Conservation (phyloP, 2,113 vertebrate genomes). For the Corydoras maculifer region DNA sequence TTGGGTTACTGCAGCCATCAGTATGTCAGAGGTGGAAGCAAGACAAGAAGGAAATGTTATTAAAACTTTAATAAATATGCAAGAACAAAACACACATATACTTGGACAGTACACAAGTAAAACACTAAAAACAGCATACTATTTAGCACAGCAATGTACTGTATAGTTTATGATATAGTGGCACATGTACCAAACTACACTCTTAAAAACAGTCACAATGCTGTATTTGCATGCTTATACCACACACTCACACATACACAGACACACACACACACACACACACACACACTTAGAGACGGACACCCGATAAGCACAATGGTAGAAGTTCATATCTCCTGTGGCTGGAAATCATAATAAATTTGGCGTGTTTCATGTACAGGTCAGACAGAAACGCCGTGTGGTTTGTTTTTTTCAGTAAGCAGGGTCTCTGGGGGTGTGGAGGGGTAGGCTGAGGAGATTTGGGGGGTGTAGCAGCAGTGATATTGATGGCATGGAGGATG, state of each 20-base stretch:
- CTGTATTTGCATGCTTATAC: too few relatives aligned
- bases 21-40: too few relatives aligned
- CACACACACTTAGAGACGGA: not conserved
- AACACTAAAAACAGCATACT: too few relatives aligned
- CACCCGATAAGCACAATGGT: slow-evolving; percentile 8
- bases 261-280: not conserved
- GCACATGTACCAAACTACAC: not conserved
- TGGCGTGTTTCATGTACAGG: slow-evolving; percentile 32
- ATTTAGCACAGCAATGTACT: too few relatives aligned
- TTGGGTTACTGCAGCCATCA: too few relatives aligned
- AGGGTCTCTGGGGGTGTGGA: slow-evolving; percentile 18
- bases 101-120: too few relatives aligned
- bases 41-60: too few relatives aligned
- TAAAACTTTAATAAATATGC: too few relatives aligned
- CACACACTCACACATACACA: too few relatives aligned
- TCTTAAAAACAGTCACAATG: too few relatives aligned
- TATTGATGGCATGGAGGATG: slow-evolving; percentile 68
- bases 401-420: slow-evolving; percentile 34
- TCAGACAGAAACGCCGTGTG: slow-evolving; percentile 27
- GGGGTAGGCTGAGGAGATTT: not conserved
- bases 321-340: slow-evolving; percentile 22
- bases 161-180: too few relatives aligned
- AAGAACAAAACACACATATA: too few relatives aligned
- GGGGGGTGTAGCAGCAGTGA: slow-evolving; percentile 44
- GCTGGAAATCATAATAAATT: slow-evolving; percentile 29